phyloP scores from a whole-genome alignment of 2,888 invertebrate genomes.

The Prosopocoilus inquinatus region DNA sequence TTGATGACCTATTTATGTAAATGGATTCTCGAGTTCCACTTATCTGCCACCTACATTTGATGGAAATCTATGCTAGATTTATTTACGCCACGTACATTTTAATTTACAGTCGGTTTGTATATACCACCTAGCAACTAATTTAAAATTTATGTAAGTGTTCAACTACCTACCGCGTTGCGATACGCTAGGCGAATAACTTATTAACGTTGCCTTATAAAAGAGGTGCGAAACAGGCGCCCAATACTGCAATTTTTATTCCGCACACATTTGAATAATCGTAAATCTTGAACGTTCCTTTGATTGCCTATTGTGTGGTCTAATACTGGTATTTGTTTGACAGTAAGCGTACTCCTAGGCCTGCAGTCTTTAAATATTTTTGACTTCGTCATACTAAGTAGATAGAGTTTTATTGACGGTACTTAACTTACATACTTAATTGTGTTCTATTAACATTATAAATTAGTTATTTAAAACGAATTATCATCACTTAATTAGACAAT shows the following conservation, averaged over 20 bases:
- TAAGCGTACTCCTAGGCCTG: conserved; percentile 27
- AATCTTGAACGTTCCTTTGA: conserved; percentile 38
- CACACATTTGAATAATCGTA: conserved; percentile 40
- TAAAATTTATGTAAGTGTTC: conserved; percentile 33
- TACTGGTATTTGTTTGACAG: conserved; percentile 37
- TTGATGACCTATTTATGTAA: too few species aligned
- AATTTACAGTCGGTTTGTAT: background rate
- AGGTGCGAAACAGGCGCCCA: conserved; percentile 36
- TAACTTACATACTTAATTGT: conserved; percentile 15
- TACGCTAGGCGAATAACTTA: conserved; percentile 28
- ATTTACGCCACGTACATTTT: background rate
- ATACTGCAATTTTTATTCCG: conserved; percentile 47
- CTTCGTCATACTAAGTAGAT: conserved; percentile 6
- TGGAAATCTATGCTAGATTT: background rate
- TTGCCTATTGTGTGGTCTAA: conserved; percentile 42
- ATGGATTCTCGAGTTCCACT: too few species aligned
- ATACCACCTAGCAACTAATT: conserved; percentile 30
- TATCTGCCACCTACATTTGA: background rate
- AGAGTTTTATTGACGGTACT: conserved; percentile 14
- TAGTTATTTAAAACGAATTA: background rate
- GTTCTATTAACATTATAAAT: conserved; percentile 16
- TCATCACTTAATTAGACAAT: background rate
- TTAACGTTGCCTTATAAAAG: conserved; percentile 31
- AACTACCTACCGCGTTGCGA: conserved; percentile 39
- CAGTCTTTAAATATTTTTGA: conserved; percentile 18